Base-by-base conservation (phyloP, 2,888 invertebrate genomes). In the Chloroclystis v-ata region DNA sequence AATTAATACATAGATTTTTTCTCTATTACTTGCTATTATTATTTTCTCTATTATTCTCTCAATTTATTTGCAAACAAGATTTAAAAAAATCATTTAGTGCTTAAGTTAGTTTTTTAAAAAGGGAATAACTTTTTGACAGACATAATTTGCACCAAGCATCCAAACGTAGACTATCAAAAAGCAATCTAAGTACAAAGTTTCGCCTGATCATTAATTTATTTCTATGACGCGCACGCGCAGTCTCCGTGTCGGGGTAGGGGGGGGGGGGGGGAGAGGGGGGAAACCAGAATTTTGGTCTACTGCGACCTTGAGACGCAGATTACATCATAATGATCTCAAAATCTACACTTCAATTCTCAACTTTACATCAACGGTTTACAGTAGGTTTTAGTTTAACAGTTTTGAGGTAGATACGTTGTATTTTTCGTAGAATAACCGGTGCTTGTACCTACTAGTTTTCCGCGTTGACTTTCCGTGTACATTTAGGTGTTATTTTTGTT, bases 241-340 rank as follows among this genome's bases (percentile, higher is more conserved):
- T 49, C 52, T 47, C 53, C 30, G 45, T 52, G 59, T 54, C 50
- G 60, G 52, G 60, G 52, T 59, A 64, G 60, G 61, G 55, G 62
- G 54, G 66, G 69, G 68, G 65, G n/a, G n/a, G 60, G 52, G 60
- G 64, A 60, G 61, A 54, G 62, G 54, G 66, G 69, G 68, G 65
- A 85, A 87, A 84, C 87, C 82, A 82, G 84, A 84, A 84, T 84
- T 86, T 85, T 78, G 86, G 85, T 85, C 83, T 85, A 85, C 77
- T 71, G 70, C 84, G 87, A 87, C 87, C 87, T 87, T 87, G 82
- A 69, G 69, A 75, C 82, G 74, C 75, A 74, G 78, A 77, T 82
- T 87, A 85, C 84, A 82, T 85, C 85, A 85, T 78, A 75, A 61
- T 70, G 67, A 69, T 72, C 75, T 74, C 71, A 69, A 52, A 14